These are phyloP conservation scores for Ornithoptera alexandrae DNA, from an alignment of 2,888 invertebrate genomes.

Conservation along the genomic window DNA sequence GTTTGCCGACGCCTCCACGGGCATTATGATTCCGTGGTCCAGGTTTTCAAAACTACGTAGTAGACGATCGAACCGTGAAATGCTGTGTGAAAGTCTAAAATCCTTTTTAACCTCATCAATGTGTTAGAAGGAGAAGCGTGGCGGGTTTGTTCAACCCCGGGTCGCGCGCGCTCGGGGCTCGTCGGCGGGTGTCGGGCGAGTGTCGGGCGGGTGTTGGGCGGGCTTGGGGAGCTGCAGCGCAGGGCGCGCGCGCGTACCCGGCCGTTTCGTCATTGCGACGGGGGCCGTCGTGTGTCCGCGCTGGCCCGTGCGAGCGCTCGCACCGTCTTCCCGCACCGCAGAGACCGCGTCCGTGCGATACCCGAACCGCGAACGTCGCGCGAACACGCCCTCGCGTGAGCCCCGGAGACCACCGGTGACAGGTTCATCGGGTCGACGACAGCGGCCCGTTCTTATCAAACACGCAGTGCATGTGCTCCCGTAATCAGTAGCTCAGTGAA, in stretches of 20 bases:
- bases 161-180: slow-evolving; percentile 63
- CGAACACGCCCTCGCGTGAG: slow-evolving; percentile 42
- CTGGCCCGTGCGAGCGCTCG: slow-evolving; percentile 73
- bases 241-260: slow-evolving; percentile 78
- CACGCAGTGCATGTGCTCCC: slow-evolving; percentile 80
- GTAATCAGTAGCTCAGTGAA: slow-evolving; percentile 79
- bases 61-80: slow-evolving; percentile 69
- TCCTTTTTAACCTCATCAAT: slow-evolving; percentile 76
- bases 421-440: slow-evolving; percentile 34
- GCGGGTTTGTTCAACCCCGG: slow-evolving; percentile 76
- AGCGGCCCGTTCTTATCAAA: slow-evolving; percentile 37
- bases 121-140: slow-evolving; percentile 75
- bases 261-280: slow-evolving; percentile 79
- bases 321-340: slow-evolving; percentile 57
- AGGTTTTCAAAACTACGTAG: slow-evolving; percentile 49
- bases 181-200: slow-evolving; percentile 57
- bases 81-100: slow-evolving; percentile 70
- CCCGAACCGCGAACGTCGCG: slow-evolving; percentile 27
- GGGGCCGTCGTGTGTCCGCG: slow-evolving; percentile 77
- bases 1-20: neutral
- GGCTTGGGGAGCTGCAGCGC: slow-evolving; percentile 57
- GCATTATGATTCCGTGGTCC: slow-evolving; percentile 43
- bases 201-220: slow-evolving; percentile 45
- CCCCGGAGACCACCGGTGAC: slow-evolving; percentile 40
- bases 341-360: slow-evolving; percentile 35